Evolutionary conservation across 2,113 vertebrate genomes (phyloP), one percentile per base, ranked within the genome.

Genomic region (Cheirogaleus medius): DNA sequence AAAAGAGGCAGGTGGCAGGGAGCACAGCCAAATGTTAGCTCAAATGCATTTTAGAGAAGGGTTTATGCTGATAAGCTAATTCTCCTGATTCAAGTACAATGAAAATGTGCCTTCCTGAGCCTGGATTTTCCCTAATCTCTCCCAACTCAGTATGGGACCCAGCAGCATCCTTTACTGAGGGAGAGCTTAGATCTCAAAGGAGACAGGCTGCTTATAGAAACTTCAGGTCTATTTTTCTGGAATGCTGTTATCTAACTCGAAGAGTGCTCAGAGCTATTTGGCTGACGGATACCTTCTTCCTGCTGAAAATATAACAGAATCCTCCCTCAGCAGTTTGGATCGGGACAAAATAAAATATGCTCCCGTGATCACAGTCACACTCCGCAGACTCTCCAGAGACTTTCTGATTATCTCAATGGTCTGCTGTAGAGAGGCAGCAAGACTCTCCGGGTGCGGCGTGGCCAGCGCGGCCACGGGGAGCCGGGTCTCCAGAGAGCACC

Each of bases 261-360:
- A n/a, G 66, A 21, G 12, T 23, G 17, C 32, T 80, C 63, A 18
- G 77, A 87, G 93, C 88, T 60, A 10, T 71, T n/a, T 68, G 37
- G 9, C 85, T 93, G 92, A 82, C 71, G 2, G 42, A 95, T 27
- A 12, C 11, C 34, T 69, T 84, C 37, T 1, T 87, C 54, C 82
- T 34, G 32, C 18, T 77, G 82, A 71, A 80, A 91, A 56, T 21
- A 71, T 25, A 73, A 42, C 76, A 23, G 54, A 66, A 54, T 74
- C 42, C 13, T 91, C 34, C 81, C 80, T 74, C 42, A 3, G 37
- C 44, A 21, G 66, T 89, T 68, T 42, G 29, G 42, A 87, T 89
- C 42, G 83, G 73, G 81, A 77, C 73, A 76, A 91, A 90, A 96
- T 54, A 90, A 94, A 97, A 94, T 71, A 21, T 10, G 49, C 44